A percentile compares a stretch with the other conserved stretches of the same genome.
These are phyloP conservation scores for Chelmon rostratus DNA, from an alignment of 2,797 vertebrate genomes.

Conservation along the genomic window DNA sequence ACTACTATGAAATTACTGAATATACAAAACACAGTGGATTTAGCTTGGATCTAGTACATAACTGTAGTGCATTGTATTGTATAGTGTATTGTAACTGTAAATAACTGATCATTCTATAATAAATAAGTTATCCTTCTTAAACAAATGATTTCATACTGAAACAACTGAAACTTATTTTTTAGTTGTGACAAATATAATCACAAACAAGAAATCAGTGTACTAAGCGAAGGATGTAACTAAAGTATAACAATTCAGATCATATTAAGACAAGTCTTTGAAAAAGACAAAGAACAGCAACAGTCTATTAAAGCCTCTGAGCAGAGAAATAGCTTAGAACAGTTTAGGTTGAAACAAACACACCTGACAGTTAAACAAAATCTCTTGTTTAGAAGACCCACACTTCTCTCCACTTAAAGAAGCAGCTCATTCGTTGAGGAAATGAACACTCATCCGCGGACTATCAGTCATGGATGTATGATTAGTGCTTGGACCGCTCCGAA, in stretches of 20 bases:
- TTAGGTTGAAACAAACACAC: background rate
- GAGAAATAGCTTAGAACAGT: background rate
- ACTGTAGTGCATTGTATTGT: too few relatives aligned
- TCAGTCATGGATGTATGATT: slow-evolving; percentile 33
- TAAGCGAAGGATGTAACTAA: background rate
- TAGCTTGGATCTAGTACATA: background rate
- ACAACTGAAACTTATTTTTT: background rate
- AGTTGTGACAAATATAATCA: slow-evolving; percentile 2
- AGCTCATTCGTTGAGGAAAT: slow-evolving; percentile 15
- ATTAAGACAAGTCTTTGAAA: background rate
- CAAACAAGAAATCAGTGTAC: background rate
- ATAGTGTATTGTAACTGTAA: too few relatives aligned
- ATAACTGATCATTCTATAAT: background rate
- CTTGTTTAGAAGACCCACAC: background rate
- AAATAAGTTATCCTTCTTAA: background rate
- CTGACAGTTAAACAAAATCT: background rate
- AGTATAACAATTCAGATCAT: background rate
- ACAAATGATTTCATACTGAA: background rate
- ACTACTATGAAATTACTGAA: background rate
- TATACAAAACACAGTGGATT: background rate
- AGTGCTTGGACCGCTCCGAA: slow-evolving; percentile 21
- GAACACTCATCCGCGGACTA: slow-evolving; percentile 23
- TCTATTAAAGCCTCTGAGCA: slow-evolving; percentile 19
- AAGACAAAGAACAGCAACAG: background rate
- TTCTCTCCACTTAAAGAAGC: slow-evolving; percentile 5